Evolutionary conservation across 2,797 vertebrate genomes (phyloP).

Genomic region (Xiphorhynchus erythropygius): DNA sequence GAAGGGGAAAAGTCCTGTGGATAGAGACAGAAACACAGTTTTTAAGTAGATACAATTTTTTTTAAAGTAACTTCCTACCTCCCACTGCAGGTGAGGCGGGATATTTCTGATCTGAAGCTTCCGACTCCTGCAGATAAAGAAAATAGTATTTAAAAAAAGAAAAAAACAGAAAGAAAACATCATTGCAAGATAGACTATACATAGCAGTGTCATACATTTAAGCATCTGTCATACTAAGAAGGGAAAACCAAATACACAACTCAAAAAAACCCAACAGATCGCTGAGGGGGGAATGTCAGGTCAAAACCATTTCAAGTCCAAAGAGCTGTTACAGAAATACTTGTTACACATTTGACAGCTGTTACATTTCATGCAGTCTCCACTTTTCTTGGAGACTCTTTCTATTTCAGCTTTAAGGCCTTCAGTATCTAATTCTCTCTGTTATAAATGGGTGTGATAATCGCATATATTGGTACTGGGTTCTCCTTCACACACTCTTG

Average conservation of each 20-base stretch:
- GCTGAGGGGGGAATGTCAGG: not conserved
- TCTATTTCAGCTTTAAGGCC: constrained; percentile 22
- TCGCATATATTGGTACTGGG: not conserved
- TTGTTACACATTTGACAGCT: constrained; percentile 40
- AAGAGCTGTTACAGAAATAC: constrained; percentile 38
- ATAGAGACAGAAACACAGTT: constrained; percentile 25
- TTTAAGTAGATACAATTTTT: constrained; percentile 8
- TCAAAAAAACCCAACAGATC: not conserved
- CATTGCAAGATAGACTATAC: constrained; percentile 17
- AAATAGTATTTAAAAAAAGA: not conserved
- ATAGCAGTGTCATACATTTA: not conserved
- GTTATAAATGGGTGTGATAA: not conserved
- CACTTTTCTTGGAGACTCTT: constrained; percentile 7
- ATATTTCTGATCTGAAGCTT: constrained; percentile 97
- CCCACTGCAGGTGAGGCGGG: constrained; percentile 96
- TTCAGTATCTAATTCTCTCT: not conserved
- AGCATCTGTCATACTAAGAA: constrained; percentile 7
- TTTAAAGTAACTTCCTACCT: constrained; percentile 82
- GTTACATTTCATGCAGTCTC: constrained; percentile 11
- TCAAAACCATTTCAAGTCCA: constrained; percentile 41
- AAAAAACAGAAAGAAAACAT: not conserved
- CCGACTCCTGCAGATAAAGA: constrained; percentile 85
- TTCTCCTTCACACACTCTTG: not conserved
- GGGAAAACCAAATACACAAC: constrained; percentile 1
- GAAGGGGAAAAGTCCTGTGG: constrained; percentile 31